phyloP scores from a whole-genome alignment of 1,140 invertebrate genomes.

The Caenorhabditis latens region DNA sequence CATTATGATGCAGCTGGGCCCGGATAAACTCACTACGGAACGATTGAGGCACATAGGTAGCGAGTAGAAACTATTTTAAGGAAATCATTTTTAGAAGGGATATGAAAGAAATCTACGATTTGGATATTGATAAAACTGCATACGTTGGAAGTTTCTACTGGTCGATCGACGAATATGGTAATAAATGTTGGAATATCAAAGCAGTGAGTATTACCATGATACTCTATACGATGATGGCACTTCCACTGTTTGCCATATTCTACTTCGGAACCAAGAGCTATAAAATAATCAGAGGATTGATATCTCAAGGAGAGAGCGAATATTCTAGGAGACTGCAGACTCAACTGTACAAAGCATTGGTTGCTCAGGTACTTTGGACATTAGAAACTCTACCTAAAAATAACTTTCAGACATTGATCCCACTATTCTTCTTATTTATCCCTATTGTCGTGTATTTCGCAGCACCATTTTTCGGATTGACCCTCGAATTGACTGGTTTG shows the following conservation, averaged over 20 bases:
- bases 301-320: neutral
- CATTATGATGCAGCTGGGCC: neutral
- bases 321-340: constrained; percentile 4
- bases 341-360: neutral
- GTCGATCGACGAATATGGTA: neutral
- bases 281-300: neutral
- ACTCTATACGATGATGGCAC: neutral
- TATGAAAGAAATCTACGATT: neutral
- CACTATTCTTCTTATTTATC: neutral
- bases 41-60: too few species aligned
- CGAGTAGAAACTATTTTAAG: too few species aligned
- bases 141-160: neutral
- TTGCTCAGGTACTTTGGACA: neutral
- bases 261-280: neutral
- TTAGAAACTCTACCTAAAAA: neutral
- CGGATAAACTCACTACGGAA: too few species aligned
- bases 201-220: neutral
- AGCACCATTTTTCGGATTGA: neutral
- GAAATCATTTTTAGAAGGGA: neutral
- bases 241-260: neutral
- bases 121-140: neutral
- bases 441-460: neutral
- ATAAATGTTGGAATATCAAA: neutral
- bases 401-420: neutral
- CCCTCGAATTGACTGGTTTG: neutral